phyloP scores from a whole-genome alignment of 2,113 vertebrate genomes.

The Thryonomys swinderianus region DNA sequence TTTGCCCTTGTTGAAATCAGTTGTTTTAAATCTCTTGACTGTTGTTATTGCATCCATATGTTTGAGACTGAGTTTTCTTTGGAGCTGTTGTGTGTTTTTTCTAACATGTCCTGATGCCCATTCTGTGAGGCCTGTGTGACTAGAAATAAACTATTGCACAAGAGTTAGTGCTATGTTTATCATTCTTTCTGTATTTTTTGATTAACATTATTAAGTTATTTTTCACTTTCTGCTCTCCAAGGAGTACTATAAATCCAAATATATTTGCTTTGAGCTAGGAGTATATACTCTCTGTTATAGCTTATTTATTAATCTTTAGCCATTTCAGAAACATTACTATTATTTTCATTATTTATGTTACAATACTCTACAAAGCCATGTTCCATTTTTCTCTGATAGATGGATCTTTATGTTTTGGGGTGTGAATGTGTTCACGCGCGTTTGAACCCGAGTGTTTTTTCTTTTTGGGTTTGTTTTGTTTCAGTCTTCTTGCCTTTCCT shows the following conservation, averaged over 20 bases:
- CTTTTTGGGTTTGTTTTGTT: neutral
- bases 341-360: neutral
- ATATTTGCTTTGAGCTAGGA: neutral
- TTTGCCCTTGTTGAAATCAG: neutral
- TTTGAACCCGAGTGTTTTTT: neutral
- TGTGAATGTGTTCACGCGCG: neutral
- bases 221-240: neutral
- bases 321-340: neutral
- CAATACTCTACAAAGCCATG: no score
- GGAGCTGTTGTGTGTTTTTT: neutral
- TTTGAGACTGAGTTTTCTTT: neutral
- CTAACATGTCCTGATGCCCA: neutral
- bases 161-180: neutral
- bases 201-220: neutral
- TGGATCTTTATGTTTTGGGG: neutral
- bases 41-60: neutral
- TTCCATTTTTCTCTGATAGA: neutral
- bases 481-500: neutral
- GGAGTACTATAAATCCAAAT: neutral
- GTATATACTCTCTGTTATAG: neutral
- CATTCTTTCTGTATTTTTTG: neutral
- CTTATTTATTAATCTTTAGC: neutral
- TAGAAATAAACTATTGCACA: neutral
- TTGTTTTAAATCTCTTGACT: constrained; percentile 18
- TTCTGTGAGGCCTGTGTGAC: neutral